Percentiles rank a stretch among this genome's conserved stretches.
phyloP scores from a whole-genome alignment of 2,113 vertebrate genomes.

The Ictalurus furcatus region DNA sequence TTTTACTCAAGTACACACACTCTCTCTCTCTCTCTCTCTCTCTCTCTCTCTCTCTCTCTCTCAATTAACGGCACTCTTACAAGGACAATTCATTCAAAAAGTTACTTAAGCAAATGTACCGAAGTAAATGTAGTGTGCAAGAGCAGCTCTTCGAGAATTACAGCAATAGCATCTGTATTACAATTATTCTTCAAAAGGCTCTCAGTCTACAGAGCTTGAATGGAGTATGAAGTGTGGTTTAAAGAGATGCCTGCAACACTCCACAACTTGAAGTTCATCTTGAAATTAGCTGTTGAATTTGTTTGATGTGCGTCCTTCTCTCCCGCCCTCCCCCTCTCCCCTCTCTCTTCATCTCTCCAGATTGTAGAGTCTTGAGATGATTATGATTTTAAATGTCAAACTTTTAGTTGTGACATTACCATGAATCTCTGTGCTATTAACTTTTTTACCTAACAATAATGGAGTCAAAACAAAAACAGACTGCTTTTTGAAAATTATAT shows the following conservation, averaged over 20 bases:
- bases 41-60: neutral
- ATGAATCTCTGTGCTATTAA: neutral
- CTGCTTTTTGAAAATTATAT: neutral
- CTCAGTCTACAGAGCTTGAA: slow-evolving; percentile 53
- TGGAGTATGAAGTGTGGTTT: slow-evolving; percentile 44
- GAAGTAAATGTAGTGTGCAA: slow-evolving; percentile 4
- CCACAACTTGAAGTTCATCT: slow-evolving; percentile 56
- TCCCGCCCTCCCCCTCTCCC: slow-evolving; percentile 1
- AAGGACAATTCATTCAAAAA: slow-evolving; percentile 13
- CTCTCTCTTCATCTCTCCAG: slow-evolving; percentile 22
- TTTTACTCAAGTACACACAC: neutral
- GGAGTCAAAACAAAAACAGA: slow-evolving; percentile 20
- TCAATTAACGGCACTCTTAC: neutral
- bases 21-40: neutral
- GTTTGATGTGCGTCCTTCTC: slow-evolving; percentile 17
- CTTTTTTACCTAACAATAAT: slow-evolving; percentile 5
- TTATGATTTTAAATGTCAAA: slow-evolving; percentile 21
- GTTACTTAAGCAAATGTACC: slow-evolving; percentile 6
- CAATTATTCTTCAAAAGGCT: slow-evolving; percentile 51
- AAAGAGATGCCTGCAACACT: slow-evolving; percentile 50
- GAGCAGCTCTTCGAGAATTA: slow-evolving; percentile 50
- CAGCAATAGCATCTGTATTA: slow-evolving; percentile 56
- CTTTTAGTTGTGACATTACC: slow-evolving; percentile 24
- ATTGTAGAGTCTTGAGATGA: neutral
- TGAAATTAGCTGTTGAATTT: slow-evolving; percentile 49